phyloP scores from a whole-genome alignment of 2,113 vertebrate species.

The Thalassoma bifasciatum region DNA sequence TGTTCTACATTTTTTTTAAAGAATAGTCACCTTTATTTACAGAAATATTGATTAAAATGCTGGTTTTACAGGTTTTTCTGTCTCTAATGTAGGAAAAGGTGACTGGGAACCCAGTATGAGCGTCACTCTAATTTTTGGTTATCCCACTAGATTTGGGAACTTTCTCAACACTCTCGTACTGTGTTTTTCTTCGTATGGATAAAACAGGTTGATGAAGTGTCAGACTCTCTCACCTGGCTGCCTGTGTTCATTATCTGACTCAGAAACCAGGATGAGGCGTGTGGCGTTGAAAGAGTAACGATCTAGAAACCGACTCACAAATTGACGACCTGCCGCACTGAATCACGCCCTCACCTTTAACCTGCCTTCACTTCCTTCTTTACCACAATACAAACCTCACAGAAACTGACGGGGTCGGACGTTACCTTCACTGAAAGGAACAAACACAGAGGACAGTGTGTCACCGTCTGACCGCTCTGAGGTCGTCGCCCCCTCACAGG shows the following conservation, averaged over 20 bases:
- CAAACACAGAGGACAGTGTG: constrained; percentile 36
- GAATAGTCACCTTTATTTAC: no score
- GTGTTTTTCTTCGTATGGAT: background rate
- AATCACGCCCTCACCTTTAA: constrained; percentile 26
- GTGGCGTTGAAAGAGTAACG: constrained; percentile 37
- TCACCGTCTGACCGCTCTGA: background rate
- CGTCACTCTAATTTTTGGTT: background rate
- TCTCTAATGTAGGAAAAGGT: no score
- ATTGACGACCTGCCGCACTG: constrained; percentile 44
- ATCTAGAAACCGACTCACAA: constrained; percentile 42
- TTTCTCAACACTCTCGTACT: background rate
- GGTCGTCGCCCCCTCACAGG: constrained; percentile 58
- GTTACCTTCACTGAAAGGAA: constrained; percentile 6
- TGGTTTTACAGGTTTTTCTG: no score
- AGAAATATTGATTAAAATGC: no score
- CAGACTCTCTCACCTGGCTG: background rate
- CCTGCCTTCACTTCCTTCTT: constrained; percentile 17
- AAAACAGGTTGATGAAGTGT: background rate
- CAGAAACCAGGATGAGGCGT: constrained; percentile 14
- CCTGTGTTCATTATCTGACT: constrained; percentile 23
- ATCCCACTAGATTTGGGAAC: background rate
- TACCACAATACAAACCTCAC: constrained; percentile 1
- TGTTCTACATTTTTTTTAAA: no score
- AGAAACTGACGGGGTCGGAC: constrained; percentile 3
- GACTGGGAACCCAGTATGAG: no score